phyloP scores from a whole-genome alignment of 2,888 invertebrate genomes.

The Mimumesa dahlbomi region DNA sequence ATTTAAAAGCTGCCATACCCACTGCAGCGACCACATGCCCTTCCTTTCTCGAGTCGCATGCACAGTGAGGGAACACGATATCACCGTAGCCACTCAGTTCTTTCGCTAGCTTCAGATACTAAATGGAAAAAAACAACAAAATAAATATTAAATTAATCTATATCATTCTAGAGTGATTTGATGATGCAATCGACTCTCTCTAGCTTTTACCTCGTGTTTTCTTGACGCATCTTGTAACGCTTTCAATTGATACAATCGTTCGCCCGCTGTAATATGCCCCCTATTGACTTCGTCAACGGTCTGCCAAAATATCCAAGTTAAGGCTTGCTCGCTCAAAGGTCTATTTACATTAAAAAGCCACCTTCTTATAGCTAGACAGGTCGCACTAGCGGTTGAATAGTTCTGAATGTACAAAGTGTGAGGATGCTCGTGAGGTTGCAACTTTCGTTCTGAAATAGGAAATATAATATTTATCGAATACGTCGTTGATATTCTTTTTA shows the following conservation, averaged over 20 bases:
- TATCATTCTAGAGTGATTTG: neutral
- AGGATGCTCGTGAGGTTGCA: conserved; percentile 96
- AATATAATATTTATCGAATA: too few species aligned
- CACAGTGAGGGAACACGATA: conserved; percentile 96
- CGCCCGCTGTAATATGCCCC: conserved; percentile 93
- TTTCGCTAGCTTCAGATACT: conserved; percentile 92
- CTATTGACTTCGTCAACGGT: conserved; percentile 97
- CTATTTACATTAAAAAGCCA: conserved; percentile 91
- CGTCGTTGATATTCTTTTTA: too few species aligned
- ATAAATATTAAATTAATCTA: neutral
- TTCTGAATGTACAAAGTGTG: conserved; percentile 99
- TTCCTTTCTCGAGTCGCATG: conserved; percentile 93
- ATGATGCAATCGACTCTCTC: neutral
- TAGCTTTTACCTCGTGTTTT: conserved; percentile 85
- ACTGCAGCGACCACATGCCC: conserved; percentile 91
- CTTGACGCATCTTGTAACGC: conserved; percentile 95
- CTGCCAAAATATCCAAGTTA: conserved; percentile 95
- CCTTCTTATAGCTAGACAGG: conserved; percentile 93
- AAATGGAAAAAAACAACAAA: conserved; percentile 5
- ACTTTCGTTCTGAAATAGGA: conserved; percentile 88
- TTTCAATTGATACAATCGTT: conserved; percentile 97
- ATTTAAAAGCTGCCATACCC: conserved; percentile 85
- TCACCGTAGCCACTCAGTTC: conserved; percentile 96
- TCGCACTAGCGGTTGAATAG: conserved; percentile 98
- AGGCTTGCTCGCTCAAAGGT: conserved; percentile 87